Conservation (phyloP, 2,888 invertebrate genomes). For the Galerucella pusilla region DNA sequence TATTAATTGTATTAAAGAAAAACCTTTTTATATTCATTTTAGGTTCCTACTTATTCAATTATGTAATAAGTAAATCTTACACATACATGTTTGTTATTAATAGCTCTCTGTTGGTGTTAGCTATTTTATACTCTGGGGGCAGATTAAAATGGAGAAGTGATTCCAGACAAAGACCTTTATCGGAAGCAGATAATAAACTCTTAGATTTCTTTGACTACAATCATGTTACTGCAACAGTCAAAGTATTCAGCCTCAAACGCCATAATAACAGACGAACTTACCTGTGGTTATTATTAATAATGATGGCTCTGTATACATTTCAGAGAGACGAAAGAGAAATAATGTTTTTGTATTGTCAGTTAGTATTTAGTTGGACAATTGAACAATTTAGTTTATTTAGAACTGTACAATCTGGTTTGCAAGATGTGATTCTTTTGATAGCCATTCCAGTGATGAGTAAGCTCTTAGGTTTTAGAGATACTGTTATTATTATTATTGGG, state of each 20-base stretch:
- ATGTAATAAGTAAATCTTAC: conserved; percentile 71
- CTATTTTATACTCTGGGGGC: conserved; percentile 74
- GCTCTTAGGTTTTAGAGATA: conserved; percentile 75
- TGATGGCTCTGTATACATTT: conserved; percentile 84
- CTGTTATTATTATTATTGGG: conserved; percentile 79
- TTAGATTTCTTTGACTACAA: conserved; percentile 78
- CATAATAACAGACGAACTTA: conserved; percentile 70
- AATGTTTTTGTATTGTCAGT: conserved; percentile 78
- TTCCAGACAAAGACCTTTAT: conserved; percentile 71
- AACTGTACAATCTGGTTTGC: conserved; percentile 78
- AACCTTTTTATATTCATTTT: conserved; percentile 51
- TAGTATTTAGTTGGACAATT: conserved; percentile 79
- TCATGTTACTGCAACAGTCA: conserved; percentile 74
- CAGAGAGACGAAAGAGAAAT: conserved; percentile 85
- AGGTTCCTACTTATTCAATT: conserved; percentile 75
- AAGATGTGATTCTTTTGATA: conserved; percentile 76
- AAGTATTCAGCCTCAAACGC: conserved; percentile 72
- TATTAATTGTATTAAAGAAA: too few species aligned
- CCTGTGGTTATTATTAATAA: conserved; percentile 75
- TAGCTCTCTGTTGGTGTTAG: conserved; percentile 69
- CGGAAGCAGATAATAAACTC: conserved; percentile 69
- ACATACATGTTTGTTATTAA: conserved; percentile 81
- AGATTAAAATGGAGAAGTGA: conserved; percentile 79
- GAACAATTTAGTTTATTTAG: conserved; percentile 76
- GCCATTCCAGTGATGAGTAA: conserved; percentile 80